Evolutionary conservation across 30 jellyfish, hydroid and myxozoan species (phyloP).

Genomic region (Pelagia noctiluca): DNA sequence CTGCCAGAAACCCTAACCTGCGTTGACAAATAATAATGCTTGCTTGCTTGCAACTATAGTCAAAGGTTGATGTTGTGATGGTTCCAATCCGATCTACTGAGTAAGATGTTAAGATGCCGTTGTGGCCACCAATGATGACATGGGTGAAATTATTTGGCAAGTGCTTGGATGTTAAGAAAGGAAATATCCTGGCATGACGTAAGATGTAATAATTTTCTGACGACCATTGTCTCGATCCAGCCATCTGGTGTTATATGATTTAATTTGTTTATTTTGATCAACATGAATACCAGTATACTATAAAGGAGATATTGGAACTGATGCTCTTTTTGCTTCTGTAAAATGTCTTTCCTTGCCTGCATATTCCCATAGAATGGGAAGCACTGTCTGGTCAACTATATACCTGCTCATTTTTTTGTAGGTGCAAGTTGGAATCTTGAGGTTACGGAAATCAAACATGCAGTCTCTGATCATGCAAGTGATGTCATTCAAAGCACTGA

Average conservation of each 20-base stretch:
- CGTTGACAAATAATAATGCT: no score
- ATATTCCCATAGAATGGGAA: conserved; percentile 27
- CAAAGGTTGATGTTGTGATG: neutral
- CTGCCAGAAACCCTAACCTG: no score
- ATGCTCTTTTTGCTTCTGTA: conserved; percentile 50
- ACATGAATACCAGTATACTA: conserved; percentile 49
- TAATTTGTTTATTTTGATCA: conserved; percentile 36
- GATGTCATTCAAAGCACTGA: conserved; percentile 9
- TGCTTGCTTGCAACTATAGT: conserved; percentile 54
- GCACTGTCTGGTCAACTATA: conserved; percentile 35
- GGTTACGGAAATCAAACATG: conserved; percentile 36
- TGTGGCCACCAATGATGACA: conserved; percentile 57
- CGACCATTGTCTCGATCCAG: conserved; percentile 14
- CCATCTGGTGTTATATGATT: conserved; percentile 44
- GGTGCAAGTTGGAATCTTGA: conserved; percentile 55
- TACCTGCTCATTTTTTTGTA: conserved; percentile 36
- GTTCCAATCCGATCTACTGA: conserved; percentile 29
- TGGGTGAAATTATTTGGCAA: conserved; percentile 40
- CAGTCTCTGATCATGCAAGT: conserved; percentile 68
- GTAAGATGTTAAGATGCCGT: conserved; percentile 19
- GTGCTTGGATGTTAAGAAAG: conserved; percentile 28
- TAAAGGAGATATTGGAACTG: conserved; percentile 55
- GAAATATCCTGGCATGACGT: conserved; percentile 31
- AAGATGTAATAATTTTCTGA: conserved; percentile 42
- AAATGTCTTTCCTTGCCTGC: conserved; percentile 43